phyloP scores from a whole-genome alignment of 2,113 vertebrate genomes.

The Casuarius casuarius region DNA sequence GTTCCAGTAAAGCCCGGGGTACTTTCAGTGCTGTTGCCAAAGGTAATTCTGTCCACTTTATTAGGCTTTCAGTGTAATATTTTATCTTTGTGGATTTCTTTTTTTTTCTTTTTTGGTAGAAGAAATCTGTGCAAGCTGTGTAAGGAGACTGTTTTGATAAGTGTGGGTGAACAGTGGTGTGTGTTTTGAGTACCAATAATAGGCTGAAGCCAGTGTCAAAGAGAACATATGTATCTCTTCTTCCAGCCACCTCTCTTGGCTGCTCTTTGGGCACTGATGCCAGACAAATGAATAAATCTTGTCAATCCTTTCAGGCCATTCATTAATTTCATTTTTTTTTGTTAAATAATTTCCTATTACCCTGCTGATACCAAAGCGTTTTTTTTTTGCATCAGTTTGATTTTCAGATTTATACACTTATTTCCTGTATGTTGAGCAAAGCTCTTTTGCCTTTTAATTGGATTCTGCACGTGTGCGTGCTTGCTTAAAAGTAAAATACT shows the following conservation, averaged over 20 bases:
- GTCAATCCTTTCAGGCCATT: background rate
- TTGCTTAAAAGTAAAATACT: background rate
- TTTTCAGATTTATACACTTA: background rate
- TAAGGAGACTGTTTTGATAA: background rate
- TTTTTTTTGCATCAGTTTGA: background rate
- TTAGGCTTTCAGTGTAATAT: background rate
- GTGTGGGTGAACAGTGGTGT: background rate
- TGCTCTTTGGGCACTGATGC: background rate
- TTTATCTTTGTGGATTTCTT: background rate
- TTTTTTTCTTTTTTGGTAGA: too few species aligned
- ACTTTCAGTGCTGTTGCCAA: background rate
- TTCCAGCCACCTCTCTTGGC: background rate
- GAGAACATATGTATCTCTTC: background rate
- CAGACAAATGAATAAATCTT: background rate
- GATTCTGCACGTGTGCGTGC: accelerated
- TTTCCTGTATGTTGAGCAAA: background rate
- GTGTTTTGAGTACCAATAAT: background rate
- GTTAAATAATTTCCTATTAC: background rate
- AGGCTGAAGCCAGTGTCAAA: background rate
- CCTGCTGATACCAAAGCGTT: accelerated
- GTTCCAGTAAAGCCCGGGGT: background rate
- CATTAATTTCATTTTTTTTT: background rate
- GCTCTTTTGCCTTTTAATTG: background rate
- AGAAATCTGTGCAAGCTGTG: background rate
- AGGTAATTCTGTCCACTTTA: background rate